These are phyloP conservation scores for Agraylea sexmaculata DNA, from an alignment of 1,140 invertebrate species.

Conservation along the genomic window DNA sequence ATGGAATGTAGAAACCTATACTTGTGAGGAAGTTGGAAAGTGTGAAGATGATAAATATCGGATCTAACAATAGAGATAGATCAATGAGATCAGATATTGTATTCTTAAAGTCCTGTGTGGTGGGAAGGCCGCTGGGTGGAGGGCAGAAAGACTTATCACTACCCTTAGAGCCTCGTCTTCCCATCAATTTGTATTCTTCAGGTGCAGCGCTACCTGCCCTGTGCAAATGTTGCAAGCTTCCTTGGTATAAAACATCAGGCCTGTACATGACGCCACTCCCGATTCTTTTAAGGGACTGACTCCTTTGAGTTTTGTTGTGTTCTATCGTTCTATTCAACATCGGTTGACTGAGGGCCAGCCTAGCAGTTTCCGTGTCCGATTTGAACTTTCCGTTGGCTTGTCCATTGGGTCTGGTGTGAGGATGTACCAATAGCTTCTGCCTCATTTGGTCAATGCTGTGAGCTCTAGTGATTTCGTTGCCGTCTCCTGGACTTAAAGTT, in stretches of 20 bases:
- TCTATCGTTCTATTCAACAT: constrained; percentile 39
- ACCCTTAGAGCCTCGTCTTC: constrained; percentile 18
- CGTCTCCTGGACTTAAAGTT: constrained; percentile 21
- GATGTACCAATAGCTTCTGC: constrained; percentile 23
- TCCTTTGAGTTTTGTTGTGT: constrained; percentile 25
- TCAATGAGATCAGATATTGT: constrained; percentile 76
- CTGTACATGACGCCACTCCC: constrained; percentile 68
- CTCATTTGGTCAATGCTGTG: constrained; percentile 39
- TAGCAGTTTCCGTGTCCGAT: constrained; percentile 33
- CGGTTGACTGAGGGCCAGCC: constrained; percentile 52
- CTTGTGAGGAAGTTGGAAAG: constrained; percentile 92
- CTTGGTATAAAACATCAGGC: constrained; percentile 79
- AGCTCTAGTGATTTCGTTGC: constrained; percentile 35
- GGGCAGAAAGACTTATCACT: constrained; percentile 24
- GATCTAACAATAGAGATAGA: constrained; percentile 68
- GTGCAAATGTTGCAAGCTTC: constrained; percentile 50
- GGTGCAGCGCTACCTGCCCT: constrained; percentile 27
- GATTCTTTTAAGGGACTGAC: constrained; percentile 27
- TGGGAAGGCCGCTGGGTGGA: constrained; percentile 44
- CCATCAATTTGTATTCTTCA: constrained; percentile 25
- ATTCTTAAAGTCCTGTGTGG: constrained; percentile 46
- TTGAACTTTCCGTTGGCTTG: constrained; percentile 26
- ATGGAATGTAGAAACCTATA: constrained; percentile 92
- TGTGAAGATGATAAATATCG: constrained; percentile 81
- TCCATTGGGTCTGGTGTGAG: constrained; percentile 20